These are phyloP conservation scores for Phyllostomus hastatus DNA, from an alignment of 2,113 vertebrate genomes.

Conservation along the genomic window DNA sequence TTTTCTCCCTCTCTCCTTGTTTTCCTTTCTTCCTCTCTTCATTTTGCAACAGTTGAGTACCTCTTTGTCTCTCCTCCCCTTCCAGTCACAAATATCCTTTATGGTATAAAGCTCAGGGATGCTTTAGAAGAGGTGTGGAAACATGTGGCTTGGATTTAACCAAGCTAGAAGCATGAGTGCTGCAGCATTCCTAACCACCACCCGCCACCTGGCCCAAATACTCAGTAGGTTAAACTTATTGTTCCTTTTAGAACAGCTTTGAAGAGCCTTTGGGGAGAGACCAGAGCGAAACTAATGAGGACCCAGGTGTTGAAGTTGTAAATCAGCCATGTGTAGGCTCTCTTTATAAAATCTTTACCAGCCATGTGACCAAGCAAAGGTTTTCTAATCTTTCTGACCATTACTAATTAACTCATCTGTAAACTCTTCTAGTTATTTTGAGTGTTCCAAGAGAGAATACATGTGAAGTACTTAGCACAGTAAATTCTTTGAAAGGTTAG, in stretches of 20 bases:
- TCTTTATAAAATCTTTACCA: not conserved
- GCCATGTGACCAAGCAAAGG: not conserved
- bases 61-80: not conserved
- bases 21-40: not conserved
- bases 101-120: not conserved
- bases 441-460: not conserved
- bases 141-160: not conserved
- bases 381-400: not conserved
- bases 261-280: not conserved
- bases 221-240: not conserved
- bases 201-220: not conserved
- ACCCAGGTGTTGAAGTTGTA: not conserved
- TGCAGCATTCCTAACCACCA: not conserved
- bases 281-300: not conserved
- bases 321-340: not conserved
- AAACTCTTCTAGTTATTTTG: not conserved
- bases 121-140: not conserved
- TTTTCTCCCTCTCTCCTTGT: not conserved
- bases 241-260: not conserved
- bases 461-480: not conserved
- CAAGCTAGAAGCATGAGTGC: not conserved
- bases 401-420: not conserved
- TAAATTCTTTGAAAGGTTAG: not conserved
- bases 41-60: not conserved
- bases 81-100: not conserved